These are phyloP conservation scores for Cotesia congregata DNA, from an alignment of 2,888 invertebrate species.

Conservation along the genomic window DNA sequence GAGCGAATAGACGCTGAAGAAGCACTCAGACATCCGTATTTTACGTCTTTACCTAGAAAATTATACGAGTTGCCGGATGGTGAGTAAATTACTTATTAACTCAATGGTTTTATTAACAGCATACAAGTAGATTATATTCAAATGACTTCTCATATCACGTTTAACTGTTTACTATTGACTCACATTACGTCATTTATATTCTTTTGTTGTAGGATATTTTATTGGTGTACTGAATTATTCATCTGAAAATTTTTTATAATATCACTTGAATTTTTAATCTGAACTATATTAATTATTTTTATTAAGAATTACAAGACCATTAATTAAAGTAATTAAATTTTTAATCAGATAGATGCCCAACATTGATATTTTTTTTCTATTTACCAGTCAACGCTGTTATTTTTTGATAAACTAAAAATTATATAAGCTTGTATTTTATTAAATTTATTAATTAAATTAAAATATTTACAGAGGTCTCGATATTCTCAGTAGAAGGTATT, in stretches of 20 bases:
- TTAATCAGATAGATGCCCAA: too few relatives aligned
- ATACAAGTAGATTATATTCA: background rate
- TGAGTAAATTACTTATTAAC: conserved; percentile 70
- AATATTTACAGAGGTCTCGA: conserved; percentile 87
- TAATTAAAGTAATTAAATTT: too few relatives aligned
- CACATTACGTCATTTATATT: background rate
- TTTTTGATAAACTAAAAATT: background rate
- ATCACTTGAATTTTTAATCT: too few relatives aligned
- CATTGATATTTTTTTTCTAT: too few relatives aligned
- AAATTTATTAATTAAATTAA: conserved; percentile 32
- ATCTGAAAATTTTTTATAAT: background rate
- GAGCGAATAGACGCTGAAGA: conserved; percentile 88
- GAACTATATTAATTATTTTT: too few relatives aligned
- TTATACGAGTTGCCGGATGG: conserved; percentile 93
- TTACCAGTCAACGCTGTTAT: background rate
- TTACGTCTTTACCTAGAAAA: conserved; percentile 89
- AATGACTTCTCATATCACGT: background rate
- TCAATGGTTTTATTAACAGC: conserved; percentile 4
- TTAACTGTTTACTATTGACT: background rate
- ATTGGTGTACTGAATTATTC: background rate
- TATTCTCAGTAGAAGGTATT: conserved; percentile 95
- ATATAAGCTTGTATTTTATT: background rate
- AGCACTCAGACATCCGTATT: conserved; percentile 92
- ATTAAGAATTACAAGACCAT: too few relatives aligned
- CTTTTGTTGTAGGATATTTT: background rate